These are phyloP conservation scores for Cinclus cinclus DNA, from an alignment of 2,113 vertebrate genomes.

Conservation along the genomic window DNA sequence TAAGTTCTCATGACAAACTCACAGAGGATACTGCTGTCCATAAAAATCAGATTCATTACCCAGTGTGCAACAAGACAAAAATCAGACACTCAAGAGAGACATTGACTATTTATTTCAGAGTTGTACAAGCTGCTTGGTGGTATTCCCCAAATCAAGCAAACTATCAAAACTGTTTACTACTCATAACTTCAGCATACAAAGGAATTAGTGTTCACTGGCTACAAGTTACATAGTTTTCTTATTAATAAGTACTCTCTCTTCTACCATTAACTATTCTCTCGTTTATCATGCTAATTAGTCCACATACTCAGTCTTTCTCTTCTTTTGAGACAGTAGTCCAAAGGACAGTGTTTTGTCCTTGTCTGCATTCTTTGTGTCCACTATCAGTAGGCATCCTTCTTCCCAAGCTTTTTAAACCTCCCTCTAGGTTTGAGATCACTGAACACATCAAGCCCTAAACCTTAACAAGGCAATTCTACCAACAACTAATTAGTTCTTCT, in stretches of 20 bases:
- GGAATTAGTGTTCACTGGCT: not conserved
- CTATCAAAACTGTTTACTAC: not conserved
- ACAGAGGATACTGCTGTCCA: not conserved
- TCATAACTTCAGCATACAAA: not conserved
- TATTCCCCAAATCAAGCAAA: not conserved
- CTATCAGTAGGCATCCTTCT: not conserved
- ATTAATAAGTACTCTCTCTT: not conserved
- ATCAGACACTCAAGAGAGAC: not conserved
- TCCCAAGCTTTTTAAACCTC: not conserved
- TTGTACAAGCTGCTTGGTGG: fast-evolving
- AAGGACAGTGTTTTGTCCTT: not conserved
- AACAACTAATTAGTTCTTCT: not conserved
- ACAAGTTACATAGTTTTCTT: not conserved
- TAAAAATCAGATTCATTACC: not conserved
- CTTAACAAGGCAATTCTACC: not conserved
- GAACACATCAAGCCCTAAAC: not conserved
- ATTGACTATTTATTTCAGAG: not conserved
- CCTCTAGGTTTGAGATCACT: not conserved
- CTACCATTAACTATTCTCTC: not conserved
- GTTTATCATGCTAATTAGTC: not conserved
- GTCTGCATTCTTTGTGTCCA: not conserved
- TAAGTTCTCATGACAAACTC: not conserved
- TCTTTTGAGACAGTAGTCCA: not conserved
- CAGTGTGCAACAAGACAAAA: not conserved
- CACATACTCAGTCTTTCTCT: not conserved